Evolutionary conservation across 2,797 vertebrate genomes (phyloP).

Genomic region (Uromys caudimaculatus): DNA sequence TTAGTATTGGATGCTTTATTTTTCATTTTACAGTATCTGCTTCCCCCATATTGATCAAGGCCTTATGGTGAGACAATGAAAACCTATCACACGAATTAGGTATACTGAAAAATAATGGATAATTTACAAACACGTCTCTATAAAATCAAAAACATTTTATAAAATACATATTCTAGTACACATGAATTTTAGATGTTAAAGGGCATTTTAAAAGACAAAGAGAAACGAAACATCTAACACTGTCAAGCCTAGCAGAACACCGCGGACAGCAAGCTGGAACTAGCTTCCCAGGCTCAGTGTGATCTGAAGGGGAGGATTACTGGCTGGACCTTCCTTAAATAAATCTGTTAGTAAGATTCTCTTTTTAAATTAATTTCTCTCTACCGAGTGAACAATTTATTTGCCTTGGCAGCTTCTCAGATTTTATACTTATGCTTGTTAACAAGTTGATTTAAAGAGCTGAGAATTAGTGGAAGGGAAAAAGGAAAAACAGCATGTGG

Average conservation of each 20-base stretch:
- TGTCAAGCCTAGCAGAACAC: constrained; percentile 53
- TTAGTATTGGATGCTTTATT: constrained; percentile 76
- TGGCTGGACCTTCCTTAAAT: constrained; percentile 44
- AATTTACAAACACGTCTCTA: constrained; percentile 64
- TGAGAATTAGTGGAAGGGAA: not conserved
- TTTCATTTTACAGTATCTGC: constrained; percentile 69
- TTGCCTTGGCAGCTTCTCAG: constrained; percentile 49
- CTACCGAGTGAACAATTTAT: constrained; percentile 35
- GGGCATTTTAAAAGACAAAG: constrained; percentile 30
- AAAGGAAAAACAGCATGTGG: not conserved
- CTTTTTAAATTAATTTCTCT: constrained; percentile 50
- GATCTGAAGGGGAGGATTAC: constrained; percentile 12
- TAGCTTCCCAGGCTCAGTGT: constrained; percentile 34
- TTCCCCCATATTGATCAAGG: constrained; percentile 65
- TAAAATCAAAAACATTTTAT: constrained; percentile 64
- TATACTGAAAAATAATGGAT: constrained; percentile 69
- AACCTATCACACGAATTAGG: constrained; percentile 65
- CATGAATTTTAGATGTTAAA: constrained; percentile 66
- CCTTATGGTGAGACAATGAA: constrained; percentile 58
- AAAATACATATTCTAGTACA: constrained; percentile 75
- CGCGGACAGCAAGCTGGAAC: constrained; percentile 47
- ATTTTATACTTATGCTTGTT: constrained; percentile 53
- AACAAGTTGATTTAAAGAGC: constrained; percentile 45
- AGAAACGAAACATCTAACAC: constrained; percentile 64
- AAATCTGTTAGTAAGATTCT: constrained; percentile 53